A percentile compares a stretch with the other conserved stretches of the same genome.
Evolutionary conservation across 2,113 vertebrate genomes (phyloP).

Genomic region (Cebidichthys violaceus): DNA sequence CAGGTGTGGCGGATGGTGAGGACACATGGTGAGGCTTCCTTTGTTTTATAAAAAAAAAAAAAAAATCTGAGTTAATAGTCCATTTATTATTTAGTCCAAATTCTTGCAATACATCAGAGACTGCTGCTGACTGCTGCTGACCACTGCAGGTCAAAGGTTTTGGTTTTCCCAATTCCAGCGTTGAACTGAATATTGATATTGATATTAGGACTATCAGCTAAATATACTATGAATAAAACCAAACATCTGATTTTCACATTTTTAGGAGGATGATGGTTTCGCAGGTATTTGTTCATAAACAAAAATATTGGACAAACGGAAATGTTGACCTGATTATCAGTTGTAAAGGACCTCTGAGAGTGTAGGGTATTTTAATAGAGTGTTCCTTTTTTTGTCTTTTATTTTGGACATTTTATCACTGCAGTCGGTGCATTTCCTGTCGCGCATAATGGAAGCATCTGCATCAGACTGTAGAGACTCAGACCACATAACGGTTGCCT

Average conservation of each 20-base stretch:
- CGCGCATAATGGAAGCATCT: too few species aligned
- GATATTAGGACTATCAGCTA: neutral
- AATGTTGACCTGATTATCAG: too few species aligned
- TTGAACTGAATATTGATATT: neutral
- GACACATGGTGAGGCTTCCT: neutral
- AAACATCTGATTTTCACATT: neutral
- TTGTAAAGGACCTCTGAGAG: too few species aligned
- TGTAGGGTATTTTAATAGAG: too few species aligned
- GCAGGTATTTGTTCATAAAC: too few species aligned
- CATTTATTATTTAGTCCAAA: neutral
- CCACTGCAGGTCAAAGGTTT: neutral
- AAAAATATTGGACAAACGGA: too few species aligned
- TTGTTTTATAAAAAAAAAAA: neutral
- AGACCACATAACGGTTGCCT: too few species aligned
- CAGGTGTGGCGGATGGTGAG: neutral
- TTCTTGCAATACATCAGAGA: neutral
- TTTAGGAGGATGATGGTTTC: too few species aligned
- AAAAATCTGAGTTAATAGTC: neutral
- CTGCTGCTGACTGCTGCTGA: slow-evolving; percentile 1
- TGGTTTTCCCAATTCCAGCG: neutral
- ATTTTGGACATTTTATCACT: too few species aligned
- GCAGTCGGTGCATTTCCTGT: too few species aligned
- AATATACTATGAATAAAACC: neutral
- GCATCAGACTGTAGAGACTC: too few species aligned
- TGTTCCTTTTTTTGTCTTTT: too few species aligned